Conservation (phyloP, 2,113 vertebrate species). For the Neoarius graeffei region DNA sequence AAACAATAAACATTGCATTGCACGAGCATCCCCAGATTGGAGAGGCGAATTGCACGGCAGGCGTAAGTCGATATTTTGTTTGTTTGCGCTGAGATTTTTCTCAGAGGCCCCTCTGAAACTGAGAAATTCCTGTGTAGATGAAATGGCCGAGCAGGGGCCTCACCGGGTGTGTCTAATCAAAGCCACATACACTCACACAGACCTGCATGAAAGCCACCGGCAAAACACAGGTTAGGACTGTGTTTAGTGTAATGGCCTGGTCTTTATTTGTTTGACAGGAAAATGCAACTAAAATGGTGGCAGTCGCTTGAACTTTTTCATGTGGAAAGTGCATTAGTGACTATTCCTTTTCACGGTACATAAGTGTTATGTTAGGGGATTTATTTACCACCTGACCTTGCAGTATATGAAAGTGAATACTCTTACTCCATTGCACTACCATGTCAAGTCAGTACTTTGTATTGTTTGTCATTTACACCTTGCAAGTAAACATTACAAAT, state of each 20-base stretch:
- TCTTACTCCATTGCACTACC: not conserved
- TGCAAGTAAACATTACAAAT: not conserved
- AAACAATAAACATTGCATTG: constrained; percentile 73
- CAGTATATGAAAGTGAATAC: not conserved
- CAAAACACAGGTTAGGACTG: constrained; percentile 23
- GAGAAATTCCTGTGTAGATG: constrained; percentile 59
- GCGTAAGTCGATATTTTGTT: constrained; percentile 79
- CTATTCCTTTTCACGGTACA: not conserved
- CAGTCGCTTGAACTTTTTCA: not conserved
- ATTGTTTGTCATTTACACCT: not conserved
- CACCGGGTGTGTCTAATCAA: constrained; percentile 59
- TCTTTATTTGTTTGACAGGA: constrained; percentile 24
- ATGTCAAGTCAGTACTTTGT: not conserved
- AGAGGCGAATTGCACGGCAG: constrained; percentile 58
- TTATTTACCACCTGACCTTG: not conserved
- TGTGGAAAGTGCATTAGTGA: not conserved
- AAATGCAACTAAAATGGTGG: not conserved
- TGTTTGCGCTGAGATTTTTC: constrained; percentile 78
- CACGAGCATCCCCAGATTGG: constrained; percentile 52
- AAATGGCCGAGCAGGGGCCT: constrained; percentile 50
- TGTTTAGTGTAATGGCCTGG: constrained; percentile 18
- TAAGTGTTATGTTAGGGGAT: not conserved
- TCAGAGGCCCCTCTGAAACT: constrained; percentile 73
- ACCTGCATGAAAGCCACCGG: constrained; percentile 25
- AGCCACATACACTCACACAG: constrained; percentile 51